Base-by-base conservation (phyloP, 2,888 invertebrate species). In the Archaeoteleia sp. region DNA sequence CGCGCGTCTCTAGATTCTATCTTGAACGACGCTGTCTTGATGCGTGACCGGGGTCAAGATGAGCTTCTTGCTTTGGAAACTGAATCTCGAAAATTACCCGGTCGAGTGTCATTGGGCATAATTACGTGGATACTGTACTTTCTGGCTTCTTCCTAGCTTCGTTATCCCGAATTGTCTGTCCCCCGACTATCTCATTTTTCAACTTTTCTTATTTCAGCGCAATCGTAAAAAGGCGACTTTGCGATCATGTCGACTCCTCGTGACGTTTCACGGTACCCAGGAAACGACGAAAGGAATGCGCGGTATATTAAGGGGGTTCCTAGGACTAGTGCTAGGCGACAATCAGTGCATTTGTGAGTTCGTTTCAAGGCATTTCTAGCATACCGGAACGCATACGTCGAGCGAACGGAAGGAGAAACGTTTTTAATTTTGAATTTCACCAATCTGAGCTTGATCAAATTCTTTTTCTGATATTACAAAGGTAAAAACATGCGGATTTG, bases 41-140 rank as follows among this genome's bases (percentile, higher is more conserved):
- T 73, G 78, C 80, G 80, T 79, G 80, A 81, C 80, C 74, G 62
- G 80, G 75, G 74, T 77, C 75, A 74, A 74, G 73, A 81, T 77
- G 75, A 67, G 43, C 30, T 48, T 29, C 45, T 43, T 43, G 53
- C 60, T 60, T 66, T 54, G 32, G 43, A 60, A 60, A 49, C 66
- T 45, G 60, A 66, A 60, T 66, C 60, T 35, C 54, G 54, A 54
- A 54, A 60, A 66, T 66, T 66, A 60, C 48, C 58, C 37, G 43
- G 43, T 43, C 60, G 27, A 54, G 48, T 66, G 66, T 66, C 66
- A 60, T 40, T 43, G 43, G 43, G 54, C 54, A 60, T 66, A 66
- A 66, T 66, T 60, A 54, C 53, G 42, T 37, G 32, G 30, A 42
- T 43, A 32, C 27, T 32, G 30, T 32, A 45, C 39, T 65, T 51